A percentile compares a stretch with the other conserved stretches of the same genome.
phyloP scores from a whole-genome alignment of 2,113 vertebrate species.

The Gopherus flavomarginatus region DNA sequence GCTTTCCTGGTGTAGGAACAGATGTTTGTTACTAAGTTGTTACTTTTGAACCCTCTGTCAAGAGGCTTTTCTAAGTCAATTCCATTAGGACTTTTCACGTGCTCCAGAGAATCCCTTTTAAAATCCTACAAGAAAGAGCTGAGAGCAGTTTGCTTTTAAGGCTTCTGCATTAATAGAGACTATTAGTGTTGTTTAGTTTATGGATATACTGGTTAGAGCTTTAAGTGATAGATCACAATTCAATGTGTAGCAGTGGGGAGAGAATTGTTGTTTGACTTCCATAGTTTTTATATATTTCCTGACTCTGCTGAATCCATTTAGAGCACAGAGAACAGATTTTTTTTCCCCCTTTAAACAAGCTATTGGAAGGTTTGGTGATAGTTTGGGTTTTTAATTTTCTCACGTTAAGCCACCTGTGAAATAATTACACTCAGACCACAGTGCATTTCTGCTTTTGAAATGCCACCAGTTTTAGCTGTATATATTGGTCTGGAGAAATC shows the following conservation, averaged over 20 bases:
- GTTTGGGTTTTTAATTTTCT: not conserved
- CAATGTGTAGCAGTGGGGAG: not conserved
- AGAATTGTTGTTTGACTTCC: not conserved
- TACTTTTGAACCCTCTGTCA: not conserved
- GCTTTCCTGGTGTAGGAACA: not conserved
- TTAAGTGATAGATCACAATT: not conserved
- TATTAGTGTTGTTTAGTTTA: not conserved
- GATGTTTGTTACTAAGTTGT: not conserved
- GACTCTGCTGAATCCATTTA: not conserved
- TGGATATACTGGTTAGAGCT: not conserved
- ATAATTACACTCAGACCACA: not conserved
- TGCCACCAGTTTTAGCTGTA: fast-evolving
- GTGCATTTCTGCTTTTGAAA: not conserved
- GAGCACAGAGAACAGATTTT: not conserved
- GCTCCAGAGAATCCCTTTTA: not conserved
- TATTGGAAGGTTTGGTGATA: not conserved
- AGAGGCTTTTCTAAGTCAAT: not conserved
- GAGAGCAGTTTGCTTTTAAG: not conserved
- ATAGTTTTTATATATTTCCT: not conserved
- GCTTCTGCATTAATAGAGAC: not conserved
- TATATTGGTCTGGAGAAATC: not conserved
- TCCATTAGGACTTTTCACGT: not conserved
- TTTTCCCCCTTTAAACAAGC: not conserved
- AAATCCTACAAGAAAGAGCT: not conserved
- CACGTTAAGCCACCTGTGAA: not conserved